Base-by-base conservation (phyloP, 2,797 vertebrate genomes). In the Poeciliopsis presidionis region DNA sequence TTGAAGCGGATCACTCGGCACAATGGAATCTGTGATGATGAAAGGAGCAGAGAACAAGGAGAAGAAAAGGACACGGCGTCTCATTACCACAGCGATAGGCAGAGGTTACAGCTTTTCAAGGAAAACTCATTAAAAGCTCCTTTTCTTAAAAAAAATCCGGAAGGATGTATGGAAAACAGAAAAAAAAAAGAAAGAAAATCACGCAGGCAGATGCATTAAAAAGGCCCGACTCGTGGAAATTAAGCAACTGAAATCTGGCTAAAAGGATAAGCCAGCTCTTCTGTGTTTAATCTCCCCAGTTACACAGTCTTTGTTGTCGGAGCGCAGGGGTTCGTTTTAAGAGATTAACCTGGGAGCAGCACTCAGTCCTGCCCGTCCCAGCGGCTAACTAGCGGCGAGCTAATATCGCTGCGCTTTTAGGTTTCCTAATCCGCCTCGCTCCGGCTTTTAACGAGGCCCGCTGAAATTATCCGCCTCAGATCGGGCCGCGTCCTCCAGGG, bases 1-100 rank as follows among this genome's bases (percentile, higher is more conserved):
- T 99, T 99, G 96, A 99, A 99, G 93, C 98, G 96, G 94, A 99
- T 99, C 91, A 99, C 98, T 92, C 97, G 97, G 95, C 98, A 99
- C 90, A 99, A 93, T 90, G 98, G 98, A 90, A 99, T 98, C 98
- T 99, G 95, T 11, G 81, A 78, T 82, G 90, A 92, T 88, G 90
- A 90, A 92, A 89, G 84, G 78, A 85, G 72, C 72, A 83, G 83
- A 83, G 84, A 79, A 82, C 14, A 77, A 47, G 80, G 33, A 79
- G 83, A 84, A 91, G 79, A 84, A 82, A 83, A 84, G 79, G 86
- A 83, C 51, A 55, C 72, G 69, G 28, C 2, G 47, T 81, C 79
- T 93, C 91, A 92, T 93, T 93, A 93, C 81, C 83, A 72, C 41
- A 77, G 87, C 77, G 81, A 84, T 80, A 83, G 86, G 84, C 82